Conservation (phyloP, 2,113 vertebrate species). For the Hemiprocne comata region DNA sequence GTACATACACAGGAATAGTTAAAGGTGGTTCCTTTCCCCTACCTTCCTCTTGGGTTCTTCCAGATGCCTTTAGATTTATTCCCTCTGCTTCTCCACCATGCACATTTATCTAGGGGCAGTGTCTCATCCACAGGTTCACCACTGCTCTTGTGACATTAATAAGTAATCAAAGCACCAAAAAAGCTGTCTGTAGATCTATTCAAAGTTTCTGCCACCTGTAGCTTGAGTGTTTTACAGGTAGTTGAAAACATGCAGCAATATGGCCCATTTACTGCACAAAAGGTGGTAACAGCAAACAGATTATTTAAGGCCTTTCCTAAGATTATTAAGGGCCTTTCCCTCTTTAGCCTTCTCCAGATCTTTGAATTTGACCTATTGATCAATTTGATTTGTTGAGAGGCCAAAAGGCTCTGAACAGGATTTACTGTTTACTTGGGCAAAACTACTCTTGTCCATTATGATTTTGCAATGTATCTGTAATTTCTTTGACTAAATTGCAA, state of each 20-base stretch:
- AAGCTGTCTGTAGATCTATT: rapidly evolving
- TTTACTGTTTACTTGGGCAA: not conserved
- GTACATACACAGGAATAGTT: not conserved
- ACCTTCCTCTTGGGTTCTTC: not conserved
- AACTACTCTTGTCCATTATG: not conserved
- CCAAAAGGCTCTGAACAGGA: not conserved
- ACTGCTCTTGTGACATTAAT: not conserved
- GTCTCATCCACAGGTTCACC: not conserved
- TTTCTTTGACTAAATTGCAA: not conserved
- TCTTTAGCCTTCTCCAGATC: not conserved
- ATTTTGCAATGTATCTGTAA: not conserved
- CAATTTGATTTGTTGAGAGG: not conserved
- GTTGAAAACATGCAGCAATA: not conserved
- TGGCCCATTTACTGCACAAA: not conserved
- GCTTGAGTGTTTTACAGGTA: not conserved
- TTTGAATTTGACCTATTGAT: not conserved
- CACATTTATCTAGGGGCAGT: not conserved
- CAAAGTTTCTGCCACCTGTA: not conserved
- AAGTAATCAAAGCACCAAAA: not conserved
- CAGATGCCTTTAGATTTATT: not conserved
- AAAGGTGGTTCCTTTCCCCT: not conserved
- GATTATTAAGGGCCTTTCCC: not conserved
- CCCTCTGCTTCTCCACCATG: not conserved
- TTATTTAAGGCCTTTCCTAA: too few species aligned
- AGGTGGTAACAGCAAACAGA: not conserved